A percentile compares a stretch with the other conserved stretches of the same genome.
phyloP scores from a whole-genome alignment of 2,113 vertebrate genomes.

The Coregonus clupeaformis region DNA sequence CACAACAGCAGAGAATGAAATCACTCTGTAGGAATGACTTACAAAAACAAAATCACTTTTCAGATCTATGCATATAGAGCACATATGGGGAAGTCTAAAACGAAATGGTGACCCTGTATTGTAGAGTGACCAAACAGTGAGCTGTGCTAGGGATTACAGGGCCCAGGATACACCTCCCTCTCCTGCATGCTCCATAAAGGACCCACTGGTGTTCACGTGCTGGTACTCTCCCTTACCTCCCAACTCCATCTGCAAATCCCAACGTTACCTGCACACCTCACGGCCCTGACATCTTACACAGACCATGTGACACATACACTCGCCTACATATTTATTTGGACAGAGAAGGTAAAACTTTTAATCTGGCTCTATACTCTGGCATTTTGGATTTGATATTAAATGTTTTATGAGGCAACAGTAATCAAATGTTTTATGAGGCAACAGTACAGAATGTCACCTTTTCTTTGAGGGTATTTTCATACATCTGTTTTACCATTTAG shows the following conservation, averaged over 20 bases:
- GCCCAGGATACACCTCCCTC: not conserved
- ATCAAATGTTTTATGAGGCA: too few relatives aligned
- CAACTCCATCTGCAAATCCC: not conserved
- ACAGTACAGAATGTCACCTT: too few relatives aligned
- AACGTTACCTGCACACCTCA: not conserved
- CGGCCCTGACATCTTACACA: not conserved
- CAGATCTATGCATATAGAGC: not conserved
- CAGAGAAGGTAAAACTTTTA: too few relatives aligned
- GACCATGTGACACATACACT: not conserved
- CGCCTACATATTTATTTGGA: not conserved
- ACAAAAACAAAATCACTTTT: not conserved
- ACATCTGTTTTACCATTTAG: too few relatives aligned
- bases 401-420: too few relatives aligned
- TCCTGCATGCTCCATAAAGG: not conserved
- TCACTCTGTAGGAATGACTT: not conserved
- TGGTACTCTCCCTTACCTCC: not conserved
- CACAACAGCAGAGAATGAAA: not conserved
- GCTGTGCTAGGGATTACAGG: not conserved
- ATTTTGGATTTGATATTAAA: too few relatives aligned
- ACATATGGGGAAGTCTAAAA: not conserved
- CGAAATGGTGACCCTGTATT: not conserved
- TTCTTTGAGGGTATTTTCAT: too few relatives aligned
- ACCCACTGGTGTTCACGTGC: not conserved
- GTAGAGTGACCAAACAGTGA: not conserved
- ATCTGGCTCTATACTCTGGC: too few relatives aligned